phyloP scores from a whole-genome alignment of 2,113 vertebrate species.

The Cromileptes altivelis region DNA sequence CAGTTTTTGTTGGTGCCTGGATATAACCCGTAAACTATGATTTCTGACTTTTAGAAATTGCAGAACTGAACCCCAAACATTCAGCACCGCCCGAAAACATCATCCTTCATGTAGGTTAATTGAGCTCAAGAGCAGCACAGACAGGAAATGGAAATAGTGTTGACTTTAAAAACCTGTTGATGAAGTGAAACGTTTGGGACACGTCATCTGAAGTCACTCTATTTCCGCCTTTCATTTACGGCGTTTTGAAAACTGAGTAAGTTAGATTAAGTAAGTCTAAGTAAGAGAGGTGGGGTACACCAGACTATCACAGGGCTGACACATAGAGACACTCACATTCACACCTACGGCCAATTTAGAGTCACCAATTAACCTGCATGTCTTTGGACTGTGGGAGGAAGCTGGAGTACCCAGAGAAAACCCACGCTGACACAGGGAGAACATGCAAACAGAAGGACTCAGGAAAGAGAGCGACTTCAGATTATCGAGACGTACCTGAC shows the following conservation, averaged over 20 bases:
- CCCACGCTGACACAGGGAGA: too few species aligned
- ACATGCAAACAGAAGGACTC: too few species aligned
- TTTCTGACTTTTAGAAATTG: neutral
- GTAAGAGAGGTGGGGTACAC: too few species aligned
- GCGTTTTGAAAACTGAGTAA: neutral
- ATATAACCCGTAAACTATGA: neutral
- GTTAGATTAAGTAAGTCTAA: too few species aligned
- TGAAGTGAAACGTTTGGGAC: neutral
- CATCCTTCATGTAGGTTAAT: slow-evolving; percentile 11
- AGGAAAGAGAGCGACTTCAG: slow-evolving; percentile 1
- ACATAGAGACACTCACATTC: too few species aligned
- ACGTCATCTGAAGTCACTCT: neutral
- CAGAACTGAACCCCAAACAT: neutral
- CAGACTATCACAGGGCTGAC: too few species aligned
- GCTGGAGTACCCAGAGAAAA: too few species aligned
- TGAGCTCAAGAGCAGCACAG: slow-evolving; percentile 43
- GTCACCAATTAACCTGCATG: too few species aligned
- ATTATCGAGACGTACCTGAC: neutral
- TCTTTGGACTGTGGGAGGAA: too few species aligned
- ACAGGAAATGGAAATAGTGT: slow-evolving; percentile 42
- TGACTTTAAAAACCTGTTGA: slow-evolving; percentile 1
- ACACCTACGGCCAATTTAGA: too few species aligned
- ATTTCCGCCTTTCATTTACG: neutral
- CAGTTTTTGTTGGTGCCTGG: neutral
- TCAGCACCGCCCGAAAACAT: too few species aligned